Percentiles rank a stretch among this genome's conserved stretches.
phyloP scores from a whole-genome alignment of 1,140 invertebrate genomes.

The Saxidomus purpurata region DNA sequence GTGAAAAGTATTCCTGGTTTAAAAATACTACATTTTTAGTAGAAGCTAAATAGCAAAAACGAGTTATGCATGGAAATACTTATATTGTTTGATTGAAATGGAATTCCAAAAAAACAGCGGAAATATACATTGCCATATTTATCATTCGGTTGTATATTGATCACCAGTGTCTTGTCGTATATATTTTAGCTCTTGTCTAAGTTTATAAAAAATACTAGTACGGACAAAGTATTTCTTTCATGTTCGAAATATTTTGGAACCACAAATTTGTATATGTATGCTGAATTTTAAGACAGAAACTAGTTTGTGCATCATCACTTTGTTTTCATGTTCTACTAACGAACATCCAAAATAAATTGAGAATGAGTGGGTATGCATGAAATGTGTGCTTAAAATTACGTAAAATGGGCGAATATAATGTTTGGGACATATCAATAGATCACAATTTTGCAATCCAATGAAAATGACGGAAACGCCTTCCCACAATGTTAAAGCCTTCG shows the following conservation, averaged over 20 bases:
- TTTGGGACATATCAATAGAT: too few relatives aligned
- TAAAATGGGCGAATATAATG: too few relatives aligned
- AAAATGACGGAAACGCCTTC: too few relatives aligned
- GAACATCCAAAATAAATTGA: not conserved
- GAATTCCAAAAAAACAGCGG: not conserved
- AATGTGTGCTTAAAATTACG: too few relatives aligned
- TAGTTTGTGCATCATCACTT: not conserved
- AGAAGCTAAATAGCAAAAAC: not conserved
- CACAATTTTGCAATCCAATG: too few relatives aligned
- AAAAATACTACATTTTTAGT: not conserved
- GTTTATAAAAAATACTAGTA: not conserved
- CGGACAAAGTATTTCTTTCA: not conserved
- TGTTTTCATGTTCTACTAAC: not conserved
- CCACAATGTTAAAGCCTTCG: too few relatives aligned
- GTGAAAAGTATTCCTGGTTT: not conserved
- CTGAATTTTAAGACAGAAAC: not conserved
- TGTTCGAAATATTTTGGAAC: not conserved
- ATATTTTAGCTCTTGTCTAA: not conserved
- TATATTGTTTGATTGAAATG: not conserved
- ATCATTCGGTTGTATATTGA: not conserved
- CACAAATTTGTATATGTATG: too few relatives aligned
- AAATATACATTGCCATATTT: not conserved
- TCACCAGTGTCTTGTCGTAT: not conserved
- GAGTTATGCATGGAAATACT: not conserved
- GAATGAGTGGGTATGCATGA: not conserved